Evolutionary conservation across 2,797 vertebrate genomes (phyloP), one percentile per base, ranked within the genome.

Genomic region (Anabacerthia variegaticeps): DNA sequence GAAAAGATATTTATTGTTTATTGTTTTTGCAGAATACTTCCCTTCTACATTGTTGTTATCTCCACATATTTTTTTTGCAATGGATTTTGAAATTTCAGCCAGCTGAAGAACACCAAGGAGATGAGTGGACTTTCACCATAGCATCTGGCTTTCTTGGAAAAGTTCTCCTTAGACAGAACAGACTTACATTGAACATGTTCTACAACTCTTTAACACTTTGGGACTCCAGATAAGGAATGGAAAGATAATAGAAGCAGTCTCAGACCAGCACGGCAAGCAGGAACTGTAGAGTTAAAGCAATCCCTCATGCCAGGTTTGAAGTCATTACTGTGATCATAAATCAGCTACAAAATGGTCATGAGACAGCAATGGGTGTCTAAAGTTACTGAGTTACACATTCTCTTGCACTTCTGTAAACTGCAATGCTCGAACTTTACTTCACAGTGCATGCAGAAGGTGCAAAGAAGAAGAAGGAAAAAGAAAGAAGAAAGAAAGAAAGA

Each of bases 271-370:
- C 18, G 75, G 54, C 43, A 26, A 41, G 26, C 66, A 74, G 83
- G 26, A 92, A 43, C 66, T 82, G 44, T 51, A 79, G 55, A 82
- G 82, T 95, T 92, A 93, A 79, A 76, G 34, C 52, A 73, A 6
- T 16, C 16, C 23, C 28, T 90, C n/a, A 3, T 24, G 58, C 48
- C 86, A 77, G 59, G 41, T 43, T 92, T 3, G 0, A 58, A 90
- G n/a, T 28, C 59, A 65, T 39, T 24, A 22, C 74, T 39, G 63
- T 85, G 84, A 11, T 92, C 75, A 0, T 89, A 95, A 94, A 95
- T 95, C 95, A 93, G 34, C 32, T 46, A 72, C 69, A 95, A 92
- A 95, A 84, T 27, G 55, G 41, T 67, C 23, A 23, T 44, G 85
- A 90, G 88, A 51, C 68, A 52, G 62, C 0, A 0, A 4, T 0